Evolutionary conservation across 2,113 vertebrate species (phyloP), one percentile per base, ranked within the genome.

Genomic region (Vulpes lagopus): DNA sequence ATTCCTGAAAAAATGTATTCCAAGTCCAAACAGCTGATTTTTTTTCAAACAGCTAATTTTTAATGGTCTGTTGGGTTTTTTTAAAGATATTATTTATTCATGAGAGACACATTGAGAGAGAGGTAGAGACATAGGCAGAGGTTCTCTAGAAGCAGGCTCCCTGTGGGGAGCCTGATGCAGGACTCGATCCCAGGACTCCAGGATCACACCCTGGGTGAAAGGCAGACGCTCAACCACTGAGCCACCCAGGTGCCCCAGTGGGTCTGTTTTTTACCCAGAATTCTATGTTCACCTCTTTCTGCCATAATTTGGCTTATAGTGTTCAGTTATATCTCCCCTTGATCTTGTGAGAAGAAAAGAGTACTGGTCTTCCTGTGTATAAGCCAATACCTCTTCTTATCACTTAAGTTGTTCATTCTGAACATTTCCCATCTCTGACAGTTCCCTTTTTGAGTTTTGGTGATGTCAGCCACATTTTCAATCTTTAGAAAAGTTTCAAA

Each of bases 1-100:
- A 81, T 94, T 96, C 64, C n/a, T 91, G 12, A 91, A 94, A 90
- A 91, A 73, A 35, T 64, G 7, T 57, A 73, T 59, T 51, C 30
- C 25, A 43, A 19, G 30, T 94, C 30, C 23, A 43, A 73, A 38
- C 3, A 89, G 85, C 79, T 73, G 5, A 53, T 38, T 94, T 51
- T 94, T 76, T 76, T 49, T 49, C 38, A 16, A 76, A 55, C 5
- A 82, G 76, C 67, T 82, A 32, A 38, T 43, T 74, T 51, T 62
- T 82, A 86, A 49, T 74, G 64, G 19, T 59, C 27, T 91, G 8
- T 88, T 43, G 43, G 43, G 43, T 43, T 6, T 43, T 43, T 43
- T 43, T 6, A 43, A 43, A 43, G 43, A 43, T 43, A 43, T 43
- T 43, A 43, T 43, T 43, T 43, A 43, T 43, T 43, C 43, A 43